These are phyloP conservation scores for Brachionus sp. DNA, from an alignment of 1,140 invertebrate species.

Conservation along the genomic window DNA sequence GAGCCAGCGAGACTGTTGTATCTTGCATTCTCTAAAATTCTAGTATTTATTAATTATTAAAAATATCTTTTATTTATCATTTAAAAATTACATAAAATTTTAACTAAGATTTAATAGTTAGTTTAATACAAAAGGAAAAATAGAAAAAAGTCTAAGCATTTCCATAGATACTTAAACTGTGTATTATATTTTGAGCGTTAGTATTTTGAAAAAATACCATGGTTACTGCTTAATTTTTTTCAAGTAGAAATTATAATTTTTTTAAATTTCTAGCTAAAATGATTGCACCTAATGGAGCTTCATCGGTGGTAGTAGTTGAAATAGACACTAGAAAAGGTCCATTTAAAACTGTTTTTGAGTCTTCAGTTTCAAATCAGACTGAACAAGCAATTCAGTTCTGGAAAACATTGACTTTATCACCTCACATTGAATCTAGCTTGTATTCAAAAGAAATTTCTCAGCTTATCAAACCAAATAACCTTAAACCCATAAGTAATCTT, in stretches of 20 bases:
- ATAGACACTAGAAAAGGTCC: slow-evolving; percentile 38
- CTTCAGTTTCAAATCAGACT: slow-evolving; percentile 1
- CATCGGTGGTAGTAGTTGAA: slow-evolving; percentile 43
- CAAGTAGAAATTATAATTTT: neutral
- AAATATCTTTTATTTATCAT: neutral
- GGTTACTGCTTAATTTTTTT: neutral
- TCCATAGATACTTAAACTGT: neutral
- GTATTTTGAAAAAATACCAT: neutral
- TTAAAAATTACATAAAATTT: neutral
- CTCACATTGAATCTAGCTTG: slow-evolving; percentile 44
- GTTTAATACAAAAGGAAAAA: neutral
- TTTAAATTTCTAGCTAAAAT: neutral
- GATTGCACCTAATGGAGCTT: neutral
- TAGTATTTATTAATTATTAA: neutral
- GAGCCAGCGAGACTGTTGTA: neutral
- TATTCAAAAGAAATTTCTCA: slow-evolving; percentile 43
- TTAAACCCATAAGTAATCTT: slow-evolving; percentile 13
- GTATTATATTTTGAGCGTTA: neutral
- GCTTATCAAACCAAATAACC: neutral
- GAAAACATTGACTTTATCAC: slow-evolving; percentile 31
- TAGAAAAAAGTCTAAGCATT: neutral
- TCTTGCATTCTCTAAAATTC: slow-evolving; percentile 8
- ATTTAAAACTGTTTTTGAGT: slow-evolving; percentile 26
- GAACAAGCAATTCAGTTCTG: slow-evolving; percentile 42
- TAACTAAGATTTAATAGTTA: neutral